Percentiles rank a stretch among this genome's conserved stretches.
Conservation (phyloP, 1,140 invertebrate species). For the Triops cancriformis region DNA sequence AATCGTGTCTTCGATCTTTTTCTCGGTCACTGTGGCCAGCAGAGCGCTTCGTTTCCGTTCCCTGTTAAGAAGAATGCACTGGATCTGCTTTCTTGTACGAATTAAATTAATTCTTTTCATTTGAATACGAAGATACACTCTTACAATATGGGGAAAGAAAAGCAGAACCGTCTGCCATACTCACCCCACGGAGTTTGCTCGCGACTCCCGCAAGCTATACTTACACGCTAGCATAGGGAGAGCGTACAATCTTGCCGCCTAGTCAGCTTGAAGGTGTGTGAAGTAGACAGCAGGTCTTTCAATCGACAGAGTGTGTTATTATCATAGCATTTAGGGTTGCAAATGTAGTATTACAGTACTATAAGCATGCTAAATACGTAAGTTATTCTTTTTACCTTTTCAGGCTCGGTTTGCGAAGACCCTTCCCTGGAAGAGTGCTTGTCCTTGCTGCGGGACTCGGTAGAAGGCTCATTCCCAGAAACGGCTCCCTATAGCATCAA, state of each 20-base stretch:
- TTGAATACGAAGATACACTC: background rate
- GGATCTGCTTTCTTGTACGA: background rate
- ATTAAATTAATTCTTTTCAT: background rate
- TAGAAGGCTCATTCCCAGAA: background rate
- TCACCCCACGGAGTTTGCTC: background rate
- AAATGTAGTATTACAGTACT: background rate
- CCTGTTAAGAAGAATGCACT: constrained; percentile 1
- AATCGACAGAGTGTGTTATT: constrained; percentile 6
- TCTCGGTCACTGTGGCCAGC: background rate
- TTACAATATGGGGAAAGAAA: background rate
- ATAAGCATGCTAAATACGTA: background rate
- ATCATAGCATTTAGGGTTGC: background rate
- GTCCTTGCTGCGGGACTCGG: background rate
- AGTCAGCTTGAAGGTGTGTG: background rate
- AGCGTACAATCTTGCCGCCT: background rate
- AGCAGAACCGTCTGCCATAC: background rate
- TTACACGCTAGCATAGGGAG: background rate
- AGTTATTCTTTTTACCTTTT: background rate
- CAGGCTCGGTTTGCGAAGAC: background rate
- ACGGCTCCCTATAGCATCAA: background rate
- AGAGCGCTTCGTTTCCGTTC: background rate
- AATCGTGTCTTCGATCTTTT: background rate
- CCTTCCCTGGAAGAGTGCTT: background rate
- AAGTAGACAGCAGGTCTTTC: constrained; percentile 10
- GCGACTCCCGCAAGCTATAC: background rate